These are phyloP conservation scores for Baccha elongata DNA, from an alignment of 2,888 invertebrate genomes.

Conservation along the genomic window DNA sequence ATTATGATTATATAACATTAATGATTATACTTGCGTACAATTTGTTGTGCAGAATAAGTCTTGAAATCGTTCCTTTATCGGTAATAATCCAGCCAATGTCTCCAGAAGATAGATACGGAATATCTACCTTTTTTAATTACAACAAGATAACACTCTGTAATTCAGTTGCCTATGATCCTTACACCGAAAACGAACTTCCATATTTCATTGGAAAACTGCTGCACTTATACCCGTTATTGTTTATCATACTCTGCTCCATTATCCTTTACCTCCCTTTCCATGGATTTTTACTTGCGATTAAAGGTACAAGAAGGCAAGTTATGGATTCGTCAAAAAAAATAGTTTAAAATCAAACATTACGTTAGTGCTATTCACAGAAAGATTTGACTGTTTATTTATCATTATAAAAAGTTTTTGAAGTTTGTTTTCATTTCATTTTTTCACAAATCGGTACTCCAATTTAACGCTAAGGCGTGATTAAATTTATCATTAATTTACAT, in stretches of 20 bases:
- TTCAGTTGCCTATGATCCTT: conserved; percentile 21
- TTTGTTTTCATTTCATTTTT: too few relatives aligned
- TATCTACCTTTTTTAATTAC: background rate
- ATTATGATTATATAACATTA: conserved; percentile 25
- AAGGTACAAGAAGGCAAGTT: too few relatives aligned
- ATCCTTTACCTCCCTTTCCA: background rate
- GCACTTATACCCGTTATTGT: conserved; percentile 33
- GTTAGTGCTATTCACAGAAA: too few relatives aligned
- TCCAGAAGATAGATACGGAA: background rate
- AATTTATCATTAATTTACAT: too few relatives aligned
- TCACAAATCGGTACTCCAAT: too few relatives aligned
- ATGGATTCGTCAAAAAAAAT: too few relatives aligned
- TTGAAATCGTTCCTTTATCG: conserved; percentile 28
- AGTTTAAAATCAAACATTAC: too few relatives aligned
- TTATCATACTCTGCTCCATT: conserved; percentile 14
- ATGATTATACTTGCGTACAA: conserved; percentile 15
- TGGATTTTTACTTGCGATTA: too few relatives aligned
- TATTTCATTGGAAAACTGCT: conserved; percentile 51
- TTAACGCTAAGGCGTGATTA: too few relatives aligned
- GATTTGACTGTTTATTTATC: too few relatives aligned
- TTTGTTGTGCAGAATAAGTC: conserved; percentile 15
- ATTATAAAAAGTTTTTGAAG: too few relatives aligned
- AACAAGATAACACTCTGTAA: conserved; percentile 5
- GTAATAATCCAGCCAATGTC: conserved; percentile 29
- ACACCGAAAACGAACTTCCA: conserved; percentile 31